These are phyloP conservation scores for Nanorana parkeri DNA, from an alignment of 2,113 vertebrate genomes.

Conservation along the genomic window DNA sequence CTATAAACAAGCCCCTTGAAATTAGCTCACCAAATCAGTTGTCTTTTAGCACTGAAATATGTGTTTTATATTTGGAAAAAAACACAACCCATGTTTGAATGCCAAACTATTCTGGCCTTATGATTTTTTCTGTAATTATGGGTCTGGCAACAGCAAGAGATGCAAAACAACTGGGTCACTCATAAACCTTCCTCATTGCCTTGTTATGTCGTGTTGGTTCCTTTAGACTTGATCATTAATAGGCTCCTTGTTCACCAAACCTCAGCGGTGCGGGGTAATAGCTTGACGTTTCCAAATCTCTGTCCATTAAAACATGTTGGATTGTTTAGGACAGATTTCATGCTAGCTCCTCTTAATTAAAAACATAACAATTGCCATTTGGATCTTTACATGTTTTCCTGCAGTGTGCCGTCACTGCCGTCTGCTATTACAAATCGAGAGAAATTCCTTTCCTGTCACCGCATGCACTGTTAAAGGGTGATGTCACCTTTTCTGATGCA, in stretches of 20 bases:
- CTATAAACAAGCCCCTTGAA: constrained; percentile 31
- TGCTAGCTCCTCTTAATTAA: constrained; percentile 57
- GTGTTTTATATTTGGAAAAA: constrained; percentile 52
- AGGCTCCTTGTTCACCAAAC: constrained; percentile 38
- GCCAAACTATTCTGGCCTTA: constrained; percentile 35
- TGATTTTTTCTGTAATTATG: constrained; percentile 27
- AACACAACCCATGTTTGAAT: constrained; percentile 16
- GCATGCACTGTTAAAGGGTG: constrained; percentile 47
- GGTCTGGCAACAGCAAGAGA: constrained; percentile 11
- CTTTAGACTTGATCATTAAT: constrained; percentile 17
- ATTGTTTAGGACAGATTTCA: constrained; percentile 55
- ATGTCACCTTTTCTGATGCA: constrained; percentile 52
- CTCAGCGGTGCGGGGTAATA: constrained; percentile 10
- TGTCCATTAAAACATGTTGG: constrained; percentile 51
- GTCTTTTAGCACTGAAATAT: constrained; percentile 45
- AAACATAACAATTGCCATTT: constrained; percentile 58
- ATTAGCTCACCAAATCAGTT: constrained; percentile 33
- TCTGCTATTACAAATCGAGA: constrained; percentile 57
- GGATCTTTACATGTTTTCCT: constrained; percentile 56
- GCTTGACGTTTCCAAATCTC: constrained; percentile 18
- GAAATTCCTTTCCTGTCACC: constrained; percentile 58
- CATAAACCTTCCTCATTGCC: not conserved
- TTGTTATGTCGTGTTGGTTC: constrained; percentile 20
- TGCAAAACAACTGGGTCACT: constrained; percentile 39
- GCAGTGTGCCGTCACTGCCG: constrained; percentile 53